Percentiles rank a stretch among this genome's conserved stretches.
phyloP scores from a whole-genome alignment of 1,140 invertebrate species.

The Periplaneta americana region DNA sequence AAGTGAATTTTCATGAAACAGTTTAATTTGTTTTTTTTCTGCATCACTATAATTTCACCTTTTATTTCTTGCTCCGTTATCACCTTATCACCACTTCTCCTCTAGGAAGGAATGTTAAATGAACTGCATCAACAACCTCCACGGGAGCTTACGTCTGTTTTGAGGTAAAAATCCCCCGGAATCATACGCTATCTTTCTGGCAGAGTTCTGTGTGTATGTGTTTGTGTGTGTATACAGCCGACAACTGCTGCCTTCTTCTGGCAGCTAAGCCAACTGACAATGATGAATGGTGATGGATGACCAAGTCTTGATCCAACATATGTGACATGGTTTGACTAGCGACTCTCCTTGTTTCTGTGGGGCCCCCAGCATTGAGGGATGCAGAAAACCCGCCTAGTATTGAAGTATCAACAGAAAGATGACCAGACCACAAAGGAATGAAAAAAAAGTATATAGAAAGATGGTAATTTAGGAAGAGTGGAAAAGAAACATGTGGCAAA shows the following conservation, averaged over 20 bases:
- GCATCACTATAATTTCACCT: too few relatives aligned
- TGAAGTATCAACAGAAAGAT: not conserved
- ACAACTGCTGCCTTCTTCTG: not conserved
- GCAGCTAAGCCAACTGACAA: not conserved
- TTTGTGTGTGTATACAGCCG: not conserved
- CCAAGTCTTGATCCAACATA: conserved; percentile 4
- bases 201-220: not conserved
- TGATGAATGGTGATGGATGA: conserved; percentile 12
- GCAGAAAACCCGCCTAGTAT: not conserved
- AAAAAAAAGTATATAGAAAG: not conserved
- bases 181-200: not conserved
- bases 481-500: not conserved
- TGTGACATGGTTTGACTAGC: conserved; percentile 7
- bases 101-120: too few relatives aligned
- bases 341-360: not conserved
- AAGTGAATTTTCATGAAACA: too few relatives aligned
- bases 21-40: too few relatives aligned
- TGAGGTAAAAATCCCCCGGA: too few relatives aligned
- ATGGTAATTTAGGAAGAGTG: not conserved
- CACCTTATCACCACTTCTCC: too few relatives aligned
- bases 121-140: too few relatives aligned
- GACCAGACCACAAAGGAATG: not conserved
- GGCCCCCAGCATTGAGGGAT: not conserved
- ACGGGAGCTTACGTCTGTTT: too few relatives aligned
- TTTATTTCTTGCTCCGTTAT: too few relatives aligned